These are phyloP conservation scores for Prunella strophiata DNA, from an alignment of 2,797 vertebrate species.

Conservation along the genomic window DNA sequence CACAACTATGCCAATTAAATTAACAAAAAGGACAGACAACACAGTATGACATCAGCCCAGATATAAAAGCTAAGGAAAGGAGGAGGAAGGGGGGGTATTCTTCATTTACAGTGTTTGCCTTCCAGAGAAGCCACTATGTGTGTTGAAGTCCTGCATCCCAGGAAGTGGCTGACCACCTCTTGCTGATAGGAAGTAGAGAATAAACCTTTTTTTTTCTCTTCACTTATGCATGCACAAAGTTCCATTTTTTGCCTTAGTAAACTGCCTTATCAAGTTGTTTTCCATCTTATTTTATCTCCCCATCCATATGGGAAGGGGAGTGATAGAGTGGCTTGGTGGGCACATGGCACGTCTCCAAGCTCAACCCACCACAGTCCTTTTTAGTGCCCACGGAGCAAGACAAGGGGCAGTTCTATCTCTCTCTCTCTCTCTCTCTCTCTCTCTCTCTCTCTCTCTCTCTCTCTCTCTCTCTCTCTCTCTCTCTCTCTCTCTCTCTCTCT, in stretches of 20 bases:
- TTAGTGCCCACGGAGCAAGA: accelerated
- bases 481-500: not conserved
- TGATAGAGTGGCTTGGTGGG: not conserved
- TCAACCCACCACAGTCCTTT: not conserved
- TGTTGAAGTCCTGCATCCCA: not conserved
- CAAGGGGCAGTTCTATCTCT: not conserved
- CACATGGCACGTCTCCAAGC: accelerated
- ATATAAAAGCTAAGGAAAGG: not conserved
- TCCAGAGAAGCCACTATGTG: not conserved
- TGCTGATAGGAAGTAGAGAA: not conserved
- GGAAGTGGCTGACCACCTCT: accelerated
- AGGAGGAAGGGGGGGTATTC: accelerated
- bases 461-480: not conserved
- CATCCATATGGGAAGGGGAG: too few species aligned
- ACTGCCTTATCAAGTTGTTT: accelerated
- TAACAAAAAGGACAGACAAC: not conserved
- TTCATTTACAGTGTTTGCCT: not conserved
- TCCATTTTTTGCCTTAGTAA: not conserved
- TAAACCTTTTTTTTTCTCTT: not conserved
- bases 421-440: not conserved
- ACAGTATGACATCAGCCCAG: accelerated
- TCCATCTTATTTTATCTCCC: not conserved
- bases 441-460: not conserved
- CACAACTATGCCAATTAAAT: not conserved
- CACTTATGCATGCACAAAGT: not conserved